A percentile compares a stretch with the other conserved stretches of the same genome.
phyloP scores from a whole-genome alignment of 2,113 vertebrate genomes.

The Antigone vipio region DNA sequence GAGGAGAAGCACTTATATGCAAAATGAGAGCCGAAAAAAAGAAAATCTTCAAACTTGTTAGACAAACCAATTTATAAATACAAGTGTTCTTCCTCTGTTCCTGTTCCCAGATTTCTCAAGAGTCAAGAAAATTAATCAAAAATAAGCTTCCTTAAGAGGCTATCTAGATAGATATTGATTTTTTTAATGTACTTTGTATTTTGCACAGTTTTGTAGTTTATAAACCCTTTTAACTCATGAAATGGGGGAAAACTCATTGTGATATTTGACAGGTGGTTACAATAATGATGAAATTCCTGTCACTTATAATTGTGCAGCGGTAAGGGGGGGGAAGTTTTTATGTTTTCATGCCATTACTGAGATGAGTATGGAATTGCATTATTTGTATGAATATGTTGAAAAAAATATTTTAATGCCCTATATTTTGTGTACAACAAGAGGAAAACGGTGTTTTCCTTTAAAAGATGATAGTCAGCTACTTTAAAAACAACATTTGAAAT shows the following conservation, averaged over 20 bases:
- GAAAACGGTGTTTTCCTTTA: neutral
- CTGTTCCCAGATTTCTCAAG: conserved; percentile 25
- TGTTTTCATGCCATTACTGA: neutral
- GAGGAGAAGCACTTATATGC: neutral
- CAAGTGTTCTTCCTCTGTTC: conserved; percentile 23
- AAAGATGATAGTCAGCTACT: neutral
- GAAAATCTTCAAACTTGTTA: conserved; percentile 3
- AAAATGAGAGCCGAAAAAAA: neutral
- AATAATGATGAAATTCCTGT: conserved; percentile 27
- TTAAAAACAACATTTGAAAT: conserved; percentile 3
- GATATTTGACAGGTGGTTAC: conserved; percentile 23
- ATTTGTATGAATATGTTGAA: neutral
- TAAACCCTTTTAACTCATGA: conserved; percentile 10
- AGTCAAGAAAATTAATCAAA: conserved; percentile 46
- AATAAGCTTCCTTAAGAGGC: conserved; percentile 1
- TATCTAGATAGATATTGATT: conserved; percentile 13
- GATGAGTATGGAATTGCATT: neutral
- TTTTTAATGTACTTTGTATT: neutral
- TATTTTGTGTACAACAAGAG: neutral
- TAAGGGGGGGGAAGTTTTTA: neutral
- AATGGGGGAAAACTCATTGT: neutral
- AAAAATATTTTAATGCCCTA: neutral
- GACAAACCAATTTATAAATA: conserved; percentile 25
- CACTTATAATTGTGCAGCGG: neutral
- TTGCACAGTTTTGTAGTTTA: conserved; percentile 14